phyloP scores from a whole-genome alignment of 2,888 invertebrate genomes.

The Pharmacophagus antenor region DNA sequence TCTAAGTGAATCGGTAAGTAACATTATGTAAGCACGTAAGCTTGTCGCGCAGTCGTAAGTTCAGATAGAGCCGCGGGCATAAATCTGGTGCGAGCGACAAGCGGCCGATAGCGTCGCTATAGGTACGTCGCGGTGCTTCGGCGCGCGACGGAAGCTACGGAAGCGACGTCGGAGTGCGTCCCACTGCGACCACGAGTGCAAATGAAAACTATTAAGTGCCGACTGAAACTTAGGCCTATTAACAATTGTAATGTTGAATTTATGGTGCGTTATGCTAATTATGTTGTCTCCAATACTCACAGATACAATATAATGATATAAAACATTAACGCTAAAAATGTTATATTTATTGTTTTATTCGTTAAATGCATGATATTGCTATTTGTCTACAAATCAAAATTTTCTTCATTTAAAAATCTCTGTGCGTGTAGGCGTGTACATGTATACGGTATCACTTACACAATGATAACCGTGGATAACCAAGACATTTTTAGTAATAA shows the following conservation, averaged over 20 bases:
- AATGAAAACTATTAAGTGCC: constrained; percentile 12
- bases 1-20: constrained; percentile 10
- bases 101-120: constrained; percentile 57
- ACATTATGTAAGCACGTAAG: constrained; percentile 25
- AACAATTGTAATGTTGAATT: constrained; percentile 4
- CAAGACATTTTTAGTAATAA: no score
- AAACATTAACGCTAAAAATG: not conserved
- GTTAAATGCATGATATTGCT: no score
- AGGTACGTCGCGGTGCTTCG: constrained; percentile 46
- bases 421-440: no score
- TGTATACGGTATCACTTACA: no score
- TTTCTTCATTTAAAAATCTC: no score
- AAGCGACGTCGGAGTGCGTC: constrained; percentile 41
- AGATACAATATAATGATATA: not conserved
- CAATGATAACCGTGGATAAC: no score
- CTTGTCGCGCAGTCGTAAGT: constrained; percentile 26
- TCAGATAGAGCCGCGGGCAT: constrained; percentile 38
- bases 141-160: constrained; percentile 48
- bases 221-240: constrained; percentile 1
- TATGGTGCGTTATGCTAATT: not conserved
- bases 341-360: no score
- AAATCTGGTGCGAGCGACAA: constrained; percentile 60
- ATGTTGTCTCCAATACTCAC: not conserved
- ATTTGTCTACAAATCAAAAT: no score
- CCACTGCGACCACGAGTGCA: constrained; percentile 18